Conservation (phyloP, 2,113 vertebrate genomes). For the Fregata magnificens region DNA sequence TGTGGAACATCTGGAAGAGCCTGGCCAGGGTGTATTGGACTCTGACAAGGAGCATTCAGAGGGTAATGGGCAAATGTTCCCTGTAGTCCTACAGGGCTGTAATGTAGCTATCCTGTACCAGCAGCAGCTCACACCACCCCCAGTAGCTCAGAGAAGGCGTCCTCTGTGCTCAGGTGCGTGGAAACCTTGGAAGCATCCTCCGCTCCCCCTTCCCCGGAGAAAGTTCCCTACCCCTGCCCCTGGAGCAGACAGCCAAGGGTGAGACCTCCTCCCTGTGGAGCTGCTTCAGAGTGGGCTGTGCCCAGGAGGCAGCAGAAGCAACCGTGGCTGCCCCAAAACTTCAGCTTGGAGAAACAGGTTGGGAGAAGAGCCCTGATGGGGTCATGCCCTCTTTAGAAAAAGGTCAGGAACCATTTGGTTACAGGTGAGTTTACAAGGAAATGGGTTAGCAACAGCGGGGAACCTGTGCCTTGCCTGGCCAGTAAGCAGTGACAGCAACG, state of each 20-base stretch:
- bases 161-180: neutral
- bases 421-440: neutral
- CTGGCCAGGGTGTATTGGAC: neutral
- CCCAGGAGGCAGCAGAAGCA: neutral
- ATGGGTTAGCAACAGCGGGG: fast-evolving
- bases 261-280: neutral
- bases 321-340: neutral
- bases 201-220: neutral
- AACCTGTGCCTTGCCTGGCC: neutral
- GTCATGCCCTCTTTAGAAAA: neutral
- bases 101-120: neutral
- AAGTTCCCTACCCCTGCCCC: neutral
- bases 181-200: neutral
- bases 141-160: neutral
- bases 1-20: neutral
- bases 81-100: neutral
- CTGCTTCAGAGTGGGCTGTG: neutral
- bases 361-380: neutral
- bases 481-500: neutral
- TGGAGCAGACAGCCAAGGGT: neutral
- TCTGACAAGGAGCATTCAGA: neutral
- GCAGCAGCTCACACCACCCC: neutral
- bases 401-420: neutral
- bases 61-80: neutral
- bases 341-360: neutral